Evolutionary conservation across 92 coral and sea anemone genomes (phyloP).

Genomic region (Phenganax marumi): DNA sequence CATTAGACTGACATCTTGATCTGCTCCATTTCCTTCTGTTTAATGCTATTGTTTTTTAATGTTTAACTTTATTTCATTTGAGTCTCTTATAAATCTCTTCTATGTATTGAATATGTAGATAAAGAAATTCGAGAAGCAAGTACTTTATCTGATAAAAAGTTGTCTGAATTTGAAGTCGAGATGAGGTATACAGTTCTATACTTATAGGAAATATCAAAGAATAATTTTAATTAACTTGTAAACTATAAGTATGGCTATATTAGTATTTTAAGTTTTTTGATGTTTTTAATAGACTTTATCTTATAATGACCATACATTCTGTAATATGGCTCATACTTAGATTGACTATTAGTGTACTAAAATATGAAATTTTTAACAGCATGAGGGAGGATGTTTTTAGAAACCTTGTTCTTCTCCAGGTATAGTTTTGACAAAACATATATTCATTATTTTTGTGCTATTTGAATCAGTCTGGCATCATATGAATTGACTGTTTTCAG

Average conservation of each 20-base stretch:
- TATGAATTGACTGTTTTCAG: too few species aligned
- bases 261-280: too few species aligned
- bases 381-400: constrained; percentile 97
- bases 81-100: not conserved
- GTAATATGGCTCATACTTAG: not conserved
- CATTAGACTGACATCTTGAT: too few species aligned
- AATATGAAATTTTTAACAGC: constrained; percentile 53
- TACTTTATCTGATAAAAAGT: constrained; percentile 83
- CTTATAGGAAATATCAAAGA: too few species aligned
- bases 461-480: not conserved
- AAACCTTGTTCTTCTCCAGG: constrained; percentile 88
- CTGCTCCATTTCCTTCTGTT: too few species aligned
- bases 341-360: not conserved
- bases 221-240: not conserved
- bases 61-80: not conserved
- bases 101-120: constrained; percentile 49
- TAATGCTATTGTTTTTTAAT: not conserved
- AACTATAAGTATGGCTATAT: not conserved
- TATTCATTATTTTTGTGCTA: not conserved
- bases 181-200: constrained; percentile 65
- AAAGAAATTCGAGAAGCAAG: constrained; percentile 89
- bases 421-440: constrained; percentile 17
- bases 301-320: not conserved
- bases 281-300: too few species aligned
- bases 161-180: constrained; percentile 97